Base-by-base conservation (phyloP, 2,113 vertebrate species). In the Mesitornis unicolor region DNA sequence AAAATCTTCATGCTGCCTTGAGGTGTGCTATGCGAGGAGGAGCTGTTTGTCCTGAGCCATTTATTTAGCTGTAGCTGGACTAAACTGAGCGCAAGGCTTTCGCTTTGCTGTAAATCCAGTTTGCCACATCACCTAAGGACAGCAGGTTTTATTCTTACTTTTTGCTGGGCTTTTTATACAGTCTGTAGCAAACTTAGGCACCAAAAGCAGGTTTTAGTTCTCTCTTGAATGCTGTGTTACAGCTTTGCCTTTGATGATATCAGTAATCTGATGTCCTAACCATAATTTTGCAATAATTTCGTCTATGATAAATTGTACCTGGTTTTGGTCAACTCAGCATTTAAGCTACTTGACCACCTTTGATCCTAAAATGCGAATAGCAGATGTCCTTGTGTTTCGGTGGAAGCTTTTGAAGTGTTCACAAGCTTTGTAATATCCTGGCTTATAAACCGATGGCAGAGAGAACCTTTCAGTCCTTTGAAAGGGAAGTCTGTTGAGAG, bases 321-420 rank as follows among this genome's bases (percentile, higher is more conserved):
- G 3, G 25, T 40, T 90, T 75, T 59, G 93, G 84, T 82, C 89
- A 92, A 42, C 42, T 77, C 63, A 35, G 2, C 22, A 2, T 84
- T 89, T 51, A 11, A 95, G 48, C 57, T 87, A 1, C 48, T 81
- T 81, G 69, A 48, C 51, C 86, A 92, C 64, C 74, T 89, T 87
- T 84, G 87, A 68, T 91, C 43, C 56, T 60, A 6, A 43, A 84
- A 68, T 60, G 93, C 17, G 74, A 84, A 48, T 17, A 92, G 87
- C 89, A 95, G 94, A 89, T 82, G 76, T 61, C 60, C 69, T n/a
- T 8, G 56, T n/a, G 56, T 82, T 95, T 64, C 57, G 21, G 43
- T 73, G 84, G 84, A 71, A 87, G 60, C 77, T 87, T 90, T 65
- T 68, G 82, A 79, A 94, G 73, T 71, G 91, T 64, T 94, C 84